These are phyloP conservation scores for Archivesica marissinica DNA, from an alignment of 1,140 invertebrate species.

Conservation along the genomic window DNA sequence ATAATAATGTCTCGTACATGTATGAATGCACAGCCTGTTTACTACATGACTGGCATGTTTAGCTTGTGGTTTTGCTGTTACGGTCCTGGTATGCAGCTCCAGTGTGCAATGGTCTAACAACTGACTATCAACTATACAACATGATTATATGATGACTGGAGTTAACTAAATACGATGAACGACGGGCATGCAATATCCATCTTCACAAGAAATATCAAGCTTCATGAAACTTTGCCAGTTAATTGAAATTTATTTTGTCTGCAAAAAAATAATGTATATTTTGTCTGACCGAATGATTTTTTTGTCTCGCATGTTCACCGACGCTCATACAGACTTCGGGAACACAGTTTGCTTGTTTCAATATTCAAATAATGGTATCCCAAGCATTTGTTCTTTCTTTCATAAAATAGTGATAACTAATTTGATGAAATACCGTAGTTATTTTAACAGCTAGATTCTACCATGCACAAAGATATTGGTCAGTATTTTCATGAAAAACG, in stretches of 20 bases:
- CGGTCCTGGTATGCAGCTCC: conserved; percentile 52
- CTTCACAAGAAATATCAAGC: too few relatives aligned
- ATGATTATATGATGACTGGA: background rate
- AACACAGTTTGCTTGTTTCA: background rate
- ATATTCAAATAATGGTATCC: background rate
- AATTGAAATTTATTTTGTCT: background rate
- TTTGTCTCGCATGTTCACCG: background rate
- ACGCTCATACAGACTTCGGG: too few relatives aligned
- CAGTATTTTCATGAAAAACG: background rate
- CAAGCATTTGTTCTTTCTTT: too few relatives aligned
- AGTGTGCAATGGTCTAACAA: conserved; percentile 56
- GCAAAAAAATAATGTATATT: background rate
- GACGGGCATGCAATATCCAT: too few relatives aligned
- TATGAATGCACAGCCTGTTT: too few relatives aligned
- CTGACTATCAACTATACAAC: background rate
- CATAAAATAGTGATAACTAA: too few relatives aligned
- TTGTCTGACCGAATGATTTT: background rate
- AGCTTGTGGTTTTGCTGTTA: background rate
- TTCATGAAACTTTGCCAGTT: too few relatives aligned
- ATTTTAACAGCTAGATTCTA: too few relatives aligned
- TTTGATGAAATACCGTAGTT: too few relatives aligned
- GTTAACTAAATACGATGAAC: background rate
- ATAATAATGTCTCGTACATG: too few relatives aligned
- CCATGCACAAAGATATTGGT: too few relatives aligned
- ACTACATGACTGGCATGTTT: background rate